phyloP scores from a whole-genome alignment of 2,888 invertebrate genomes.

The Lochmaea capreae region DNA sequence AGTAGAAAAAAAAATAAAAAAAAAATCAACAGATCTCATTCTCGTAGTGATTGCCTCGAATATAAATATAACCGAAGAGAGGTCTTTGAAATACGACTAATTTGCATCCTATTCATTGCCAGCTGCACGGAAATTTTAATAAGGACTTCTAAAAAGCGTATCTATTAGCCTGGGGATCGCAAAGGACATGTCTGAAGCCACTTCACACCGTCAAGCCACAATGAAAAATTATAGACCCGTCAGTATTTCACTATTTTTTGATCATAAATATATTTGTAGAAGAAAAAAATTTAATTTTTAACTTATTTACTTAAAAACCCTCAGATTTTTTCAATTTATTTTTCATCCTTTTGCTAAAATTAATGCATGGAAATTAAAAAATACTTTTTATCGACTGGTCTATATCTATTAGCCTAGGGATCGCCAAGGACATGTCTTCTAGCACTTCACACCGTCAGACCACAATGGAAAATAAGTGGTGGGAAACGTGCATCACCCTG shows the following conservation, averaged over 20 bases:
- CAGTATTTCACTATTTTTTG: neutral
- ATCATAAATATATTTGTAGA: too few relatives aligned
- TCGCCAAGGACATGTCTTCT: conserved; percentile 48
- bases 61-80: conserved; percentile 49
- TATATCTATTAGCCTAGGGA: conserved; percentile 58
- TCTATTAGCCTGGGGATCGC: conserved; percentile 56
- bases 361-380: neutral
- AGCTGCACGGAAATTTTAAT: conserved; percentile 69
- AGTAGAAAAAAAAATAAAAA: conserved; percentile 8
- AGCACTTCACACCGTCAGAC: conserved; percentile 53
- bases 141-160: conserved; percentile 64
- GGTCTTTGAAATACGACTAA: conserved; percentile 60
- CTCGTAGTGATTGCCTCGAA: conserved; percentile 53
- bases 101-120: conserved; percentile 67
- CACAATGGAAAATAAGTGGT: conserved; percentile 53
- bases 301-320: too few relatives aligned
- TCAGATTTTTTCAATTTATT: too few relatives aligned
- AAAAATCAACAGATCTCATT: conserved; percentile 39
- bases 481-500: conserved; percentile 50
- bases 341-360: too few relatives aligned
- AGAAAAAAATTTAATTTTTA: too few relatives aligned
- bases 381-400: neutral
- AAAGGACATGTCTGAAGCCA: conserved; percentile 51
- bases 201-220: conserved; percentile 52
- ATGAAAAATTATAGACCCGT: conserved; percentile 31